Base-by-base conservation (phyloP, 1,140 invertebrate genomes). In the Micrasema minimum region DNA sequence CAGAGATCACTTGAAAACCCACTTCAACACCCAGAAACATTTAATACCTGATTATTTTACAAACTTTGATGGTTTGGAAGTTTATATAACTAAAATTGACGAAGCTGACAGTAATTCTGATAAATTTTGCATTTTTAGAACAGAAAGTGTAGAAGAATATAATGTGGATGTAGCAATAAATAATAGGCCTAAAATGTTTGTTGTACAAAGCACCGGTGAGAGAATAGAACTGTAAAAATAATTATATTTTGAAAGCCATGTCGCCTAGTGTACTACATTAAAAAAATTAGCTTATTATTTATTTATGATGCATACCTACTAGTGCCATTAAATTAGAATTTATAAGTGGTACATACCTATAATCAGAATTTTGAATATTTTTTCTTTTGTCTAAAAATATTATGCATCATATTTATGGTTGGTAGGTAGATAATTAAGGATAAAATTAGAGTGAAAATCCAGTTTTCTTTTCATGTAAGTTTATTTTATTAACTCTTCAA, bases 1-100 rank as follows among this genome's bases (percentile, higher is more conserved):
- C 6, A 83, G 88, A n/a, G 93, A 95, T 67, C 93, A 95, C 80
- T 85, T 90, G 22, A 93, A 92, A 80, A 82, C 93, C 22, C 93
- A 95, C 80, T 94, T 95, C 78, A 85, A 84, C 72, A 82, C 82
- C 70, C 83, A 83, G 35, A 88, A 88, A 77, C 80, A 85, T 57
- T 80, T 88, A 12, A 86, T 83, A 65, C 86, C 90, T 3, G 90
- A 90, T 14, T 86, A 85, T 3, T 90, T 86, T 77, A 81, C 89
- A 72, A 84, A 87, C 43, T 85, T 86, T 72, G 86, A 88, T 66
- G 76, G 83, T 26, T 71, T 88, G n/a, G 84, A 85, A 31, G 76
- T 87, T 14, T 82, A 77, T 53, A 82, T 86, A 72, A 80, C 77
- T 45, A 81, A 82, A 59, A n/a, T 82, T 0, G 71, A 77, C 22